phyloP scores from a whole-genome alignment of 2,888 invertebrate species.

The Catotricha subobsoleta region DNA sequence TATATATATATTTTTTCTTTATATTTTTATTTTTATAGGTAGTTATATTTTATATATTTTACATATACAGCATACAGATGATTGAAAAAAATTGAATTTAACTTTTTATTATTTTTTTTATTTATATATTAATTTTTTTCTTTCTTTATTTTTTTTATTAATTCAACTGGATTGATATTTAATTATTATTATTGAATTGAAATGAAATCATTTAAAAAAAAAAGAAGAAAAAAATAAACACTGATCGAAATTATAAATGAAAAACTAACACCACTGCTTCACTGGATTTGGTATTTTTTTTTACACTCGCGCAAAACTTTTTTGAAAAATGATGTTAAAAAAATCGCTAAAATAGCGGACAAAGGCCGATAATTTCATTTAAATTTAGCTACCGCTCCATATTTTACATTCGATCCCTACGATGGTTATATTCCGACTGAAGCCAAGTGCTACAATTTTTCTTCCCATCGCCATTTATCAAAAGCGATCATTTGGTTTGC shows the following conservation, averaged over 20 bases:
- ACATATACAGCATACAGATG: too few species aligned
- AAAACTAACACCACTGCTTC: slow-evolving; percentile 4
- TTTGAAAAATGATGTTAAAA: slow-evolving; percentile 32
- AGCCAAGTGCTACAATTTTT: neutral
- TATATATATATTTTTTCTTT: too few species aligned
- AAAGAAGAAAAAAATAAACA: neutral
- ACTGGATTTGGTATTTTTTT: slow-evolving; percentile 2
- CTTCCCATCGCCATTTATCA: slow-evolving; percentile 2
- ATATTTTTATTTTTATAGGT: too few species aligned
- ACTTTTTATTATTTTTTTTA: too few species aligned
- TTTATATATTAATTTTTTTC: slow-evolving; percentile 6
- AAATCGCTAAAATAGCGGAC: slow-evolving; percentile 39
- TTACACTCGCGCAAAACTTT: slow-evolving; percentile 2
- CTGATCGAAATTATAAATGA: neutral
- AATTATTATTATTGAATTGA: neutral
- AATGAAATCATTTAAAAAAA: neutral
- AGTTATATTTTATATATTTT: too few species aligned
- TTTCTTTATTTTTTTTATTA: slow-evolving; percentile 3
- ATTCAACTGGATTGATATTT: slow-evolving; percentile 2
- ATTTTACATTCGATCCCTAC: slow-evolving; percentile 22
- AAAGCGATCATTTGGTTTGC: too few species aligned
- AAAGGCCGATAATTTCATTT: slow-evolving; percentile 29
- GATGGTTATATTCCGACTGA: slow-evolving; percentile 28
- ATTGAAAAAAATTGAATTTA: too few species aligned
- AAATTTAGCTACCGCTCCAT: slow-evolving; percentile 29